Base-by-base conservation (phyloP, 2,797 vertebrate genomes). In the Danio kyathit region DNA sequence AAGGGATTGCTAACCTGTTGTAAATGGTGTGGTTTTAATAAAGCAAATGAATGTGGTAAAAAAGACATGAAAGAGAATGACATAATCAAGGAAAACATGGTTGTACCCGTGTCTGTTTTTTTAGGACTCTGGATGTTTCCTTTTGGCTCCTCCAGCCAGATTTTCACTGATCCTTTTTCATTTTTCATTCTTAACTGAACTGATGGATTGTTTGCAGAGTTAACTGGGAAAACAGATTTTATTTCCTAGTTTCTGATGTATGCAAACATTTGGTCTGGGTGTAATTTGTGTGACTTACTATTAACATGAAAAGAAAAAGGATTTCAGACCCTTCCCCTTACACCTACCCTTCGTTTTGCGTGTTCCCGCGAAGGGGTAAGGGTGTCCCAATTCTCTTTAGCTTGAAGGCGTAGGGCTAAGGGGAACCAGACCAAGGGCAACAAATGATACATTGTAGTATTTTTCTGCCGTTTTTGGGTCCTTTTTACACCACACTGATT, bases 1-100 rank as follows among this genome's bases (percentile, higher is more conserved):
- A 54, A 63, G 9, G 12, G 67, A 54, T 72, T 75, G 19, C 54
- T 54, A 52, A 59, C 46, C 29, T 38, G 88, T 89, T 85, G 84
- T 89, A 88, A 74, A 89, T 78, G 86, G 21, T 49, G 29, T 43
- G 51, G 9, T 71, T 71, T 56, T 19, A 56, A 56, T 71, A 71
- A 43, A 56, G 51, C 51, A 41, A 71, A 71, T 56, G 0, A 52
- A 71, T 56, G 29, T 71, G 69, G 48, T 69, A 51, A 69, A 64
- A 49, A 29, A 16, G 21, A 69, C 19, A 51, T 69, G 14, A 71
- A 71, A 54, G 49, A 54, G 69, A 6, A 19, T 54, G 29, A 71
- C 49, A 71, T 51, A 38, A 54, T 54, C 16, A 52, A 54, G 6
- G 49, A 54, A 71, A 71, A 54, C 69, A 52, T 52, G 51, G 69